Conservation (phyloP, 2,888 invertebrate genomes). For the Anoplius nigerrimus region DNA sequence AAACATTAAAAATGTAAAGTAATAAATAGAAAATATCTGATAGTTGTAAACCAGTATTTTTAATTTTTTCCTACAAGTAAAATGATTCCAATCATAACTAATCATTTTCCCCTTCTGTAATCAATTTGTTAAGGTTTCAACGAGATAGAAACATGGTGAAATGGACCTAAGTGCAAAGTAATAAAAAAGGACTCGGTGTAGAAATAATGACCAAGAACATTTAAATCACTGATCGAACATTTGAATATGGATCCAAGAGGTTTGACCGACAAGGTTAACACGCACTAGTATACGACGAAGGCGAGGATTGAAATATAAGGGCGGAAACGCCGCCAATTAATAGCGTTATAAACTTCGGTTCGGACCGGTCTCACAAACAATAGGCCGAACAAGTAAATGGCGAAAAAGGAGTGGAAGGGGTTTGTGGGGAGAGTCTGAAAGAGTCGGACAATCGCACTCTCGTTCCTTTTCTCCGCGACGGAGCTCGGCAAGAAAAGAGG, state of each 20-base stretch:
- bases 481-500: background rate
- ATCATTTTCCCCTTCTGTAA: no score
- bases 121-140: no score
- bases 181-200: no score
- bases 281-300: conserved; percentile 12
- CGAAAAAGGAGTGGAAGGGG: conserved; percentile 1
- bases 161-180: no score
- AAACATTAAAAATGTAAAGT: no score
- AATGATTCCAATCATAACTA: no score
- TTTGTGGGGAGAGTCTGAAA: background rate
- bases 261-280: conserved; percentile 15
- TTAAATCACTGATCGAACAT: conserved; percentile 19
- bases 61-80: no score
- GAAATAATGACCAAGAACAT: background rate
- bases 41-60: no score
- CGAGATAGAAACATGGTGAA: no score
- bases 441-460: conserved; percentile 7
- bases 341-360: conserved; percentile 66
- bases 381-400: conserved; percentile 42
- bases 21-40: no score
- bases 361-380: conserved; percentile 62
- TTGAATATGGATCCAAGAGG: conserved; percentile 34
- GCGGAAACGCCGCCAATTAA: conserved; percentile 68
- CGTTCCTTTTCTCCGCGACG: conserved; percentile 11
- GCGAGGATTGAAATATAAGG: conserved; percentile 65